Evolutionary conservation across 2,797 vertebrate genomes (phyloP).

Genomic region (Clarias fuscus): DNA sequence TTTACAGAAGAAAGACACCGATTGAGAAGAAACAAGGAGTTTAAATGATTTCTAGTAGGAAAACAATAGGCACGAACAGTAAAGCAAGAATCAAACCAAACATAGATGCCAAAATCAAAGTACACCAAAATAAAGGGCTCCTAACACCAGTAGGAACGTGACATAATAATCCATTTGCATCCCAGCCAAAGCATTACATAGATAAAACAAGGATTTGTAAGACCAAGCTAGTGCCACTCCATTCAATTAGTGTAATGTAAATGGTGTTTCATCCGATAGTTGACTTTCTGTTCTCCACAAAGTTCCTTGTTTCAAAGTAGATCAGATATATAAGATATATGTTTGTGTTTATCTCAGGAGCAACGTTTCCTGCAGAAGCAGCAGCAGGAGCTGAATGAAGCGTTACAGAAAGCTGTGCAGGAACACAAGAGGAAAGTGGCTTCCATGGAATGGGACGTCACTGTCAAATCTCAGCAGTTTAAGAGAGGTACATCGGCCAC

Average conservation of each 20-base stretch:
- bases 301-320: background rate
- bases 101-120: too few relatives aligned
- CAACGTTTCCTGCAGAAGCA: slow-evolving; percentile 69
- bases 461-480: slow-evolving; percentile 69
- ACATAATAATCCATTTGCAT: background rate
- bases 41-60: too few relatives aligned
- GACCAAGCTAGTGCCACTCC: background rate
- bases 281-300: background rate
- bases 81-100: too few relatives aligned
- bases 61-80: too few relatives aligned
- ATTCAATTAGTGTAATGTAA: background rate
- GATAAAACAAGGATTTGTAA: background rate
- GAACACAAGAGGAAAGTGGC: slow-evolving; percentile 73
- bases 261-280: background rate
- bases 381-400: slow-evolving; percentile 71
- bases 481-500: slow-evolving; percentile 63
- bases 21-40: too few relatives aligned
- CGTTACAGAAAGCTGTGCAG: slow-evolving; percentile 70
- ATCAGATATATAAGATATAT: too few relatives aligned
- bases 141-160: too few relatives aligned
- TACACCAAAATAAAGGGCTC: too few relatives aligned
- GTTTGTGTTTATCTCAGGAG: slow-evolving; percentile 60
- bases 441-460: slow-evolving; percentile 67
- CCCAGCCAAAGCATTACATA: background rate
- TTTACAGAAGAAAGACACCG: too few relatives aligned